phyloP scores from a whole-genome alignment of 2,797 vertebrate species.

The Leucoraja ocellata region DNA sequence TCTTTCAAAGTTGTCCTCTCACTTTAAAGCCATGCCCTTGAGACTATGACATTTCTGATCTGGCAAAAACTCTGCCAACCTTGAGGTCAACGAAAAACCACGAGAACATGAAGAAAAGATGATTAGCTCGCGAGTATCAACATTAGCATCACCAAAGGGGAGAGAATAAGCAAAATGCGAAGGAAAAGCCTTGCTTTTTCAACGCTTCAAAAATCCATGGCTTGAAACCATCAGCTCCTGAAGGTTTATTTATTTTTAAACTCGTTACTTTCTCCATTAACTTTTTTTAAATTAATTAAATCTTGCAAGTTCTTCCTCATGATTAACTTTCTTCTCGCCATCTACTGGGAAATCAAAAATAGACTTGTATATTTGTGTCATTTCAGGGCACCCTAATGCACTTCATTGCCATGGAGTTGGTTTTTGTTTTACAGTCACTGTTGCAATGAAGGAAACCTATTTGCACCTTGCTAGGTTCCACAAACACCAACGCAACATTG shows the following conservation, averaged over 20 bases:
- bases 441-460: no score
- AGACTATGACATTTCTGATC: no score
- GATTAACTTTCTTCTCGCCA: background rate
- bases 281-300: background rate
- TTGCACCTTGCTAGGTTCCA: no score
- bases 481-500: no score
- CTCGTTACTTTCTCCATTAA: background rate
- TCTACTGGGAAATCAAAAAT: no score
- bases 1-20: no score
- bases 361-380: no score
- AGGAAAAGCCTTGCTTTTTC: no score
- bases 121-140: background rate
- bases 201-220: background rate
- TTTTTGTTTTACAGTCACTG: no score
- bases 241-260: background rate
- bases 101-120: background rate
- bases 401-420: no score
- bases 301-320: background rate
- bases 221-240: background rate
- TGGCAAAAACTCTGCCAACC: background rate
- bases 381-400: no score
- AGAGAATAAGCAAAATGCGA: background rate
- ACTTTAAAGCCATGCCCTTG: no score
- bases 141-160: background rate
- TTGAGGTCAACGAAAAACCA: background rate